Conservation (phyloP, 2,888 invertebrate species). For the Leptinotarsa rubiginosa region DNA sequence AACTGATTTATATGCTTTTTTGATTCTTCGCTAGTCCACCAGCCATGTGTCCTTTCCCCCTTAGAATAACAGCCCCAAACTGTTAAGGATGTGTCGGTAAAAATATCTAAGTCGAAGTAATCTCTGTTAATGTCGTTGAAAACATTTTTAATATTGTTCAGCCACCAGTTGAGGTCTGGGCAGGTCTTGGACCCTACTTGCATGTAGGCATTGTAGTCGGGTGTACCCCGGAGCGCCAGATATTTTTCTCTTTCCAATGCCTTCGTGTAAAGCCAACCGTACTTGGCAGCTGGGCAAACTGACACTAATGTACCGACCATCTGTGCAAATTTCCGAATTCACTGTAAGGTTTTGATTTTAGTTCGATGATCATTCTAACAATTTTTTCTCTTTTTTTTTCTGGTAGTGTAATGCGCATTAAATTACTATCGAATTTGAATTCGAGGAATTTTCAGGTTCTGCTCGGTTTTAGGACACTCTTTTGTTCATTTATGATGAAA, state of each 20-base stretch:
- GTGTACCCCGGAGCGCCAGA: slow-evolving; percentile 31
- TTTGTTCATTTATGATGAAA: slow-evolving; percentile 25
- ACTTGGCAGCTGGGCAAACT: slow-evolving; percentile 52
- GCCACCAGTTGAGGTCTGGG: slow-evolving; percentile 24
- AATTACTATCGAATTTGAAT: slow-evolving; percentile 28
- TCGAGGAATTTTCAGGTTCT: background rate
- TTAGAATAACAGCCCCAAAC: slow-evolving; percentile 27
- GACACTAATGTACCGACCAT: slow-evolving; percentile 43
- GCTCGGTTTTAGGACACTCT: background rate
- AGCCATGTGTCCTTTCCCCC: slow-evolving; percentile 9
- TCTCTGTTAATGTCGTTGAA: slow-evolving; percentile 4
- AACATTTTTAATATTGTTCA: background rate
- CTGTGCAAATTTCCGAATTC: slow-evolving; percentile 25
- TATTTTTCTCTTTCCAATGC: slow-evolving; percentile 40
- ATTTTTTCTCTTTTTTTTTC: too few relatives aligned
- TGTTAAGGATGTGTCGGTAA: slow-evolving; percentile 23
- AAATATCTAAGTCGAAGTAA: slow-evolving; percentile 8
- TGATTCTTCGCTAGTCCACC: background rate
- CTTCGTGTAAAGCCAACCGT: slow-evolving; percentile 55
- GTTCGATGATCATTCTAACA: too few relatives aligned
- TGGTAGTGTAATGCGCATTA: slow-evolving; percentile 5
- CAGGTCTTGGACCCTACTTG: background rate
- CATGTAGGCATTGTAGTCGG: slow-evolving; percentile 20
- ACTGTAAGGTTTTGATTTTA: too few relatives aligned
- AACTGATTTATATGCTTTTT: background rate